Conservation (phyloP, 2,113 vertebrate genomes). For the Cinclus mexicanus region DNA sequence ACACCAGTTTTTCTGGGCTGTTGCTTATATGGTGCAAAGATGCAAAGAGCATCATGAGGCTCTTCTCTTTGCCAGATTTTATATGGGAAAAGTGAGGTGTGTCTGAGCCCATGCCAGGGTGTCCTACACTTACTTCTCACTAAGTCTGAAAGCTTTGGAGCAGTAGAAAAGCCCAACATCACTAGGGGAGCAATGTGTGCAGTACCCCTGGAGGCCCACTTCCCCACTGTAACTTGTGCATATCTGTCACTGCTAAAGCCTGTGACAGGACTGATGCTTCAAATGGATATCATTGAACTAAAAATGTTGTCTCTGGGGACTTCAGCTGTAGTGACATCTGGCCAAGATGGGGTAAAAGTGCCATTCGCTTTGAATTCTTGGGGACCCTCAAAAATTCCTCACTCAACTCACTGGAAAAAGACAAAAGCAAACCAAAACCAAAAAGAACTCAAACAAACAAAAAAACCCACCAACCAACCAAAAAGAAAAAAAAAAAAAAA, state of each 20-base stretch:
- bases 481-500: not conserved
- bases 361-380: not conserved
- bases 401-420: not conserved
- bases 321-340: not conserved
- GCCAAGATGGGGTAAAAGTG: not conserved
- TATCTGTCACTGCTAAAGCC: not conserved
- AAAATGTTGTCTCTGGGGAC: not conserved
- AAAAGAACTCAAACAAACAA: not conserved
- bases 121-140: not conserved
- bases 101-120: not conserved
- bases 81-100: not conserved
- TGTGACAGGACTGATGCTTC: not conserved
- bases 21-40: not conserved
- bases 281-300: not conserved
- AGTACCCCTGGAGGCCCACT: rapidly evolving
- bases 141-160: not conserved
- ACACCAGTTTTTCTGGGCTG: not conserved
- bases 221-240: not conserved
- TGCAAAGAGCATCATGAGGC: not conserved
- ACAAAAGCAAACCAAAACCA: not conserved
- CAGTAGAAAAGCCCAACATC: not conserved
- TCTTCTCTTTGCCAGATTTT: not conserved
- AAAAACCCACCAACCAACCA: no score
- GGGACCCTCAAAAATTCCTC: not conserved
- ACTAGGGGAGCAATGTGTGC: not conserved